Evolutionary conservation across 1,140 invertebrate species (phyloP).

Genomic region (Tetramorium simillimum): DNA sequence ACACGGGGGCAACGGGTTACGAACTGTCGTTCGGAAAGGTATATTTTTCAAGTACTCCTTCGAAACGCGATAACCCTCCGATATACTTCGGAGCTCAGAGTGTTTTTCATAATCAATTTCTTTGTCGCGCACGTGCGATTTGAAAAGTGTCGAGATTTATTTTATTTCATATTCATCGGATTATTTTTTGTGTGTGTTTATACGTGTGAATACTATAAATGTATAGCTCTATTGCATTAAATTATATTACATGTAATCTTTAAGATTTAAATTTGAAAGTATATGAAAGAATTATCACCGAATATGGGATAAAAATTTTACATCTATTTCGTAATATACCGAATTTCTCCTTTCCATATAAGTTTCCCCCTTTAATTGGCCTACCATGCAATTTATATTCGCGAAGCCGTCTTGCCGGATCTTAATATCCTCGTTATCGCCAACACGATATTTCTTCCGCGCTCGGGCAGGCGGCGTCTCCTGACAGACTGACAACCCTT

Average conservation of each 20-base stretch:
- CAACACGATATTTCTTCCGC: constrained; percentile 56
- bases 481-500: constrained; percentile 64
- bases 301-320: background rate
- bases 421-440: constrained; percentile 63
- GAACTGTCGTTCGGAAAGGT: background rate
- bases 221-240: background rate
- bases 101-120: background rate
- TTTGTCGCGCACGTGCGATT: background rate
- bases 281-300: background rate
- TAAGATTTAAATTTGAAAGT: background rate
- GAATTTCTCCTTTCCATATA: background rate
- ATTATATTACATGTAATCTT: background rate
- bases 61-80: background rate
- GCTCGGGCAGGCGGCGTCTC: constrained; percentile 21
- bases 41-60: constrained; percentile 3
- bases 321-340: background rate
- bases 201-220: background rate
- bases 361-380: constrained; percentile 45
- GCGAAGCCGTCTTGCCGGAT: constrained; percentile 35
- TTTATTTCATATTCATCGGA: background rate
- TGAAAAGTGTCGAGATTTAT: background rate
- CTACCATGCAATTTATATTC: constrained; percentile 42
- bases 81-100: background rate
- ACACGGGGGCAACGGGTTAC: constrained; percentile 20
- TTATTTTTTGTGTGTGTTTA: background rate